Conservation (phyloP, 2,888 invertebrate genomes). For the Yponomeuta sedellus region DNA sequence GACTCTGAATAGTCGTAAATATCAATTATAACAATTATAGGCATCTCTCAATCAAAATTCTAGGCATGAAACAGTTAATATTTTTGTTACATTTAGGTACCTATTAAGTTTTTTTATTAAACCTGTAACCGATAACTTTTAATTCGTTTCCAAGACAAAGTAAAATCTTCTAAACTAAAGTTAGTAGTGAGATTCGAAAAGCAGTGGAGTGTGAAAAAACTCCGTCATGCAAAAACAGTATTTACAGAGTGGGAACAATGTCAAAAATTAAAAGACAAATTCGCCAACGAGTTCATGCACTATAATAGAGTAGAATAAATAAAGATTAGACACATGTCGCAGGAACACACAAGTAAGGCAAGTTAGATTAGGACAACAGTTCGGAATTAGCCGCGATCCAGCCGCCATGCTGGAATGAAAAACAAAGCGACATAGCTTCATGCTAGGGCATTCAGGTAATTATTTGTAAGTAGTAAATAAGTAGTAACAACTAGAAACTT, state of each 20-base stretch:
- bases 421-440: constrained; percentile 35
- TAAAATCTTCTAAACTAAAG: too few relatives aligned
- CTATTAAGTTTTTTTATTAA: too few relatives aligned
- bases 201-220: too few relatives aligned
- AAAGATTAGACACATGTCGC: constrained; percentile 33
- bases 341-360: constrained; percentile 37
- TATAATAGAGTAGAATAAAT: constrained; percentile 25
- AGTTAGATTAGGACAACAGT: constrained; percentile 42
- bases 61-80: too few relatives aligned
- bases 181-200: too few relatives aligned
- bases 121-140: too few relatives aligned
- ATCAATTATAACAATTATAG: too few relatives aligned
- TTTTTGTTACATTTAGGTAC: too few relatives aligned
- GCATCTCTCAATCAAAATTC: too few relatives aligned
- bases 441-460: not conserved
- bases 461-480: not conserved
- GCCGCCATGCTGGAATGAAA: constrained; percentile 66
- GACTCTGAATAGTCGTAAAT: too few relatives aligned
- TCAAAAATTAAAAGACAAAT: not conserved
- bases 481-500: not conserved
- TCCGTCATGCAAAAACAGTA: too few relatives aligned
- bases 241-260: not conserved
- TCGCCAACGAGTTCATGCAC: constrained; percentile 4
- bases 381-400: constrained; percentile 53
- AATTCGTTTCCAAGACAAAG: too few relatives aligned